Base-by-base conservation (phyloP, 2,888 invertebrate species). In the Buathra laborator region DNA sequence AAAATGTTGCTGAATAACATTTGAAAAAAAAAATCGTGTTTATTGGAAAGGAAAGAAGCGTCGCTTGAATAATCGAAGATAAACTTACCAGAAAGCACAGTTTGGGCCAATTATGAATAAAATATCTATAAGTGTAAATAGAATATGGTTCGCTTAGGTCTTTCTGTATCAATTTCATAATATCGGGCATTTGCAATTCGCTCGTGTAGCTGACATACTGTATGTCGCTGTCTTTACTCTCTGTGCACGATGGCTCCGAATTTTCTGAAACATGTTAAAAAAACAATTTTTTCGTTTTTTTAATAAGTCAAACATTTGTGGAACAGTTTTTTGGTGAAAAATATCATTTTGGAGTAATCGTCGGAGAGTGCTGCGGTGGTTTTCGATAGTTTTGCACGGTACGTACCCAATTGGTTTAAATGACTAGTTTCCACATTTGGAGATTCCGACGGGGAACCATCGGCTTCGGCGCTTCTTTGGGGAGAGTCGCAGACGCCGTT, bases 21-120 rank as follows among this genome's bases (percentile, higher is more conserved):
- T 24, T 24, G 24, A 24, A 24, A 24, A 24, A 24, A 2, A 37
- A 37, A 56, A 56, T 24, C 19, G 19, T 12, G 10, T 19, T 3
- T 19, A 0, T 9, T 16, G 10, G 1, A 19, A 1, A 19, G 5
- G 19, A 10, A 56, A 12, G 2, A 19, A 56, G 4, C 3, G 10
- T 24, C 10, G 24, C 10, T 59, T 62, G 59, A 29, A 19, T 6
- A 19, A 37, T 4, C 19, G 19, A 56, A n/a, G 44, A 43, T 10
- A 79, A 87, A 94, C 96, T 95, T 94, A 97, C 97, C 95, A 99
- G 95, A 95, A 99, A 99, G 95, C 99, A 99, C 89, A 99, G 95
- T 94, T 99, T 98, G 94, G 99, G 99, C 99, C 99, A 99, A 94
- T 99, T 99, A 94, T 99, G 99, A 94, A 99, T 99, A 95, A 99